phyloP scores from a whole-genome alignment of 2,797 vertebrate species.

The Lacerta agilis region DNA sequence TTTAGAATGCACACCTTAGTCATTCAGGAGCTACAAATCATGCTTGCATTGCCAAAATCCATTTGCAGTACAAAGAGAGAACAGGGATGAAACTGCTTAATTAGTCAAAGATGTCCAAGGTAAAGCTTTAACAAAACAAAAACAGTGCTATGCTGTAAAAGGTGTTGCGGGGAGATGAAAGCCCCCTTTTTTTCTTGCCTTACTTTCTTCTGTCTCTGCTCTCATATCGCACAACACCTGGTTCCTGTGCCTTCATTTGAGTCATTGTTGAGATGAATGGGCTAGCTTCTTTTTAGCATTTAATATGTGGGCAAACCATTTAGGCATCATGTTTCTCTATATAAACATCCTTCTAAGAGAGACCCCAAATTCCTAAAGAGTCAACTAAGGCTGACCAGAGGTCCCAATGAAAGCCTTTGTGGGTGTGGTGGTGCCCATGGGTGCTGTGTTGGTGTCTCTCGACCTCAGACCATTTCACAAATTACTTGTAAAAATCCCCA shows the following conservation, averaged over 20 bases:
- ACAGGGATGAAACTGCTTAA: conserved; percentile 62
- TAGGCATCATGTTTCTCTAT: not conserved
- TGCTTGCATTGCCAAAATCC: conserved; percentile 52
- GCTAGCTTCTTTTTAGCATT: conserved; percentile 19
- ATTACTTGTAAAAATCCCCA: not conserved
- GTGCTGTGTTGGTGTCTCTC: no score
- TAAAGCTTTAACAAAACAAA: conserved; percentile 61
- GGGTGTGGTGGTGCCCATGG: no score
- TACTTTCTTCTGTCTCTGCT: conserved; percentile 48
- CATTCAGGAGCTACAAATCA: conserved; percentile 51
- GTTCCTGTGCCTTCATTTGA: conserved; percentile 54
- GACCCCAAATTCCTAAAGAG: not conserved
- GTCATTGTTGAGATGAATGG: conserved; percentile 26
- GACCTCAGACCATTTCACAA: not conserved
- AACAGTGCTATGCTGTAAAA: conserved; percentile 40
- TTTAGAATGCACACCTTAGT: conserved; percentile 33
- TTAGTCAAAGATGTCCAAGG: conserved; percentile 66
- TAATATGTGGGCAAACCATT: not conserved
- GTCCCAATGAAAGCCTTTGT: no score
- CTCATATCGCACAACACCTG: conserved; percentile 26
- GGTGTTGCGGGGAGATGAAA: conserved; percentile 41
- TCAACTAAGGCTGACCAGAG: conserved; percentile 5
- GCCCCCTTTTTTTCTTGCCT: not conserved
- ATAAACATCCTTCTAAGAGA: not conserved
- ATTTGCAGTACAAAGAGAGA: conserved; percentile 62